A percentile compares a stretch with the other conserved stretches of the same genome.
Conservation (phyloP, 2,797 vertebrate genomes). For the Salmo trutta region DNA sequence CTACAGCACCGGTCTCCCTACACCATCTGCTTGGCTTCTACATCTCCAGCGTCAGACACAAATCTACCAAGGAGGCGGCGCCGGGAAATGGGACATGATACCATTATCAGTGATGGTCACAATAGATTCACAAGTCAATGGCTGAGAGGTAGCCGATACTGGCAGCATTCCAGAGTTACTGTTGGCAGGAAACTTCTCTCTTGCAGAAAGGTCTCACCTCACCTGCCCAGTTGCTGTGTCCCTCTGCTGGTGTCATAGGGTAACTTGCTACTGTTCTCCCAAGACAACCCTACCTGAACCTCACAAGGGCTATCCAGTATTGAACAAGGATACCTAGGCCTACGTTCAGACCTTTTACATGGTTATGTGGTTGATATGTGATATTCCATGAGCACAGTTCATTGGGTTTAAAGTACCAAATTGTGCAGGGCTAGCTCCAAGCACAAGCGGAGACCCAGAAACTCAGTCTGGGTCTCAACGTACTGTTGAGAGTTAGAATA, state of each 20-base stretch:
- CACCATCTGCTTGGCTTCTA: not conserved
- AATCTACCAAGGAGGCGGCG: constrained; percentile 3
- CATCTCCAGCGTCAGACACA: constrained; percentile 1
- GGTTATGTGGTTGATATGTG: not conserved
- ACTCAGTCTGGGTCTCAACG: too few species aligned
- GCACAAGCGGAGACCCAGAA: too few species aligned
- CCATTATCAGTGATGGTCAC: constrained; percentile 26
- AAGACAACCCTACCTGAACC: not conserved
- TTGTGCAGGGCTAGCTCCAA: too few species aligned
- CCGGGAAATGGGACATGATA: constrained; percentile 19
- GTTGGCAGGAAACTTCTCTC: constrained; percentile 15
- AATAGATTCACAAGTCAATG: constrained; percentile 38
- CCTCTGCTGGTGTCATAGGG: not conserved
- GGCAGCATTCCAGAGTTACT: constrained; percentile 21
- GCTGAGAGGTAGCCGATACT: not conserved
- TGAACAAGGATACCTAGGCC: not conserved
- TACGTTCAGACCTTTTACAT: not conserved
- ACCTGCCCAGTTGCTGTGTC: not conserved
- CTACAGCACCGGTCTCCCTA: not conserved
- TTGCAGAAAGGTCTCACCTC: not conserved
- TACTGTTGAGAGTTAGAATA: too few species aligned
- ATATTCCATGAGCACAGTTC: not conserved
- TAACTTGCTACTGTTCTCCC: not conserved
- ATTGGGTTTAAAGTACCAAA: not conserved
- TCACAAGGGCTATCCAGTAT: not conserved